Evolutionary conservation across 2,113 vertebrate species (phyloP).

Genomic region (Marcusenius ussheri): DNA sequence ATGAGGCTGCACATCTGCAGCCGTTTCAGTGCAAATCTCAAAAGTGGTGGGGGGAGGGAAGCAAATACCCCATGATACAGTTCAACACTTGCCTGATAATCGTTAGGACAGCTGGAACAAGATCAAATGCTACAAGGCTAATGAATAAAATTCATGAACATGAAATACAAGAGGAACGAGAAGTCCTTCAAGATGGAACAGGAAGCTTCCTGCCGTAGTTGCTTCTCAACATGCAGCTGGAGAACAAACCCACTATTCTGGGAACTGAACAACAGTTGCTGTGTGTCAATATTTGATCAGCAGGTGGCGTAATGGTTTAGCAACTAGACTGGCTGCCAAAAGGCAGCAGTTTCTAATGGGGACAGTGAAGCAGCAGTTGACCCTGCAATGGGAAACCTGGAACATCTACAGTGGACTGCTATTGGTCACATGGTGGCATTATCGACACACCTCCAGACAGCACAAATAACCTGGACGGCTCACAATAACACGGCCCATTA

Average conservation of each 20-base stretch:
- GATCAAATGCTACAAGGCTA: background rate
- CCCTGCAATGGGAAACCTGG: background rate
- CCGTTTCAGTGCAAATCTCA: background rate
- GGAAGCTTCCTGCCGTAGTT: background rate
- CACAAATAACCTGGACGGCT: background rate
- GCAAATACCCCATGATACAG: background rate
- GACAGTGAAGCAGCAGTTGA: background rate
- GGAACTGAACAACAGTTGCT: background rate
- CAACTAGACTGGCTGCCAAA: background rate
- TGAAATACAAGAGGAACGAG: background rate
- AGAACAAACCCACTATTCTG: background rate
- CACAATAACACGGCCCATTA: background rate
- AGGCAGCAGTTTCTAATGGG: background rate
- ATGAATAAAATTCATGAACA: conserved; percentile 2
- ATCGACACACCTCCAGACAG: background rate
- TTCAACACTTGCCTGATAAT: background rate
- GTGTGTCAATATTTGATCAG: background rate
- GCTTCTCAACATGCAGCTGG: background rate
- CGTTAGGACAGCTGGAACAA: background rate
- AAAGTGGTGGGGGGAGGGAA: background rate
- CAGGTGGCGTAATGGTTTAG: background rate
- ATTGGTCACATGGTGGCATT: background rate
- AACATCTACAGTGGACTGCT: background rate
- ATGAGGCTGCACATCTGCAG: background rate
- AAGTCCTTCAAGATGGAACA: background rate